Base-by-base conservation (phyloP, 2,888 invertebrate species). In the Lottia gigantea region DNA sequence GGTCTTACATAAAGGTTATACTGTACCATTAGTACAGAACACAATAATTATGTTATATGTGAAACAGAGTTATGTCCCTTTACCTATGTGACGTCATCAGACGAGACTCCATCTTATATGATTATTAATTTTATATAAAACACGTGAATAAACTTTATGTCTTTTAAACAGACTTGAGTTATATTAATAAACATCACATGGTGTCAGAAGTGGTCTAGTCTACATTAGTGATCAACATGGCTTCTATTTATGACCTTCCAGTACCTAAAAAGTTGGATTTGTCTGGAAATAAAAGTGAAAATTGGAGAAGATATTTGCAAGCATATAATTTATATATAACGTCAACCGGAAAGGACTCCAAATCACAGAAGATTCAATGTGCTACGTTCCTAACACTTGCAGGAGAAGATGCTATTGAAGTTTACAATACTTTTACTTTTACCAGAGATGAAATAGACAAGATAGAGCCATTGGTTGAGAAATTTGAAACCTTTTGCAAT, bases 371-470 rank as follows among this genome's bases (percentile, higher is more conserved):
- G n/a, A 23, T 55, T 3, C 55, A 55, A 23, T 55, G 55, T 55
- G 55, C 55, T 23, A 55, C 55, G 14, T 55, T 55, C 23, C 23
- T 55, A 11, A 55, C 55, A 15, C 19, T 55, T 7, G 55, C n/a
- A 23, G 65, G 65, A n/a, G 63, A 68, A 47, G 23, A 46, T 15
- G 68, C 61, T 15, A 49, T 63, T 6, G 69, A 69, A 6, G 31
- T 69, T 25, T 64, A 25, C 26, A 68, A 68, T 47, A 62, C 68
- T 19, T 64, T 68, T 23, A 31, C 23, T 23, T 68, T 23, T 45
- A 19, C 55, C 19, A 7, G 8, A 55, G n/a, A 55, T 55, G 55
- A 55, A 23, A 23, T 46, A 1, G 45, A 64, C 15, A 68, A 68
- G 31, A n/a, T 65, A 46, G 46, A 65, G 8, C n/a, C 45, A 46